Conservation (phyloP, 2,888 invertebrate genomes). For the Erpobdella octoculata region DNA sequence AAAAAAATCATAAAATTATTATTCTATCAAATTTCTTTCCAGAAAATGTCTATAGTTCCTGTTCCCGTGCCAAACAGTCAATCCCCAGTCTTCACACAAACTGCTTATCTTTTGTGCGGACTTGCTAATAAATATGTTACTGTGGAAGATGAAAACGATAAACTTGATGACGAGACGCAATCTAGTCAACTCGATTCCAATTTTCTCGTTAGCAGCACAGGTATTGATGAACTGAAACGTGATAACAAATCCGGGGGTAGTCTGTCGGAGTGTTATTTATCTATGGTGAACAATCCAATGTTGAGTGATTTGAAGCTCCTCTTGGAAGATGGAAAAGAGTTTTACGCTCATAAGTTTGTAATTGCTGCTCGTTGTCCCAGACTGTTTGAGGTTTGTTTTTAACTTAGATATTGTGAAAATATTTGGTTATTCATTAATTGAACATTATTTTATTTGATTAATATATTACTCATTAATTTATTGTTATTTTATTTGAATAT, state of each 20-base stretch:
- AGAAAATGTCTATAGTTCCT: not conserved
- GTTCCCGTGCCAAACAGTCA: not conserved
- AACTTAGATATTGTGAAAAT: not conserved
- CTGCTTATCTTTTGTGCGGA: constrained; percentile 4
- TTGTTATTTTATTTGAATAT: not conserved
- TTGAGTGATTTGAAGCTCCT: constrained; percentile 14
- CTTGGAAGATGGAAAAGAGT: not conserved
- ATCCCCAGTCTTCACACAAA: constrained; percentile 6
- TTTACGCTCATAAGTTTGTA: constrained; percentile 21
- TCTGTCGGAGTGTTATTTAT: not conserved
- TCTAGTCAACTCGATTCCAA: not conserved
- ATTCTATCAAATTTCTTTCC: not conserved
- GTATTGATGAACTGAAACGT: not conserved
- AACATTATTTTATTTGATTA: not conserved
- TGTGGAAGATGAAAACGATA: not conserved
- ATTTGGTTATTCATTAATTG: not conserved
- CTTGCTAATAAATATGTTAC: not conserved
- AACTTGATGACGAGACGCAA: not conserved
- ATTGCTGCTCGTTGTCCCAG: constrained; percentile 10
- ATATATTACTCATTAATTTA: not conserved
- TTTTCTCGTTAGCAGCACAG: not conserved
- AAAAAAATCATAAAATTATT: not conserved
- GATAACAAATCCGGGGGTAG: not conserved
- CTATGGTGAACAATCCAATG: constrained; percentile 4
- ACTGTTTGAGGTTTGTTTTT: constrained; percentile 6